Evolutionary conservation across 2,888 invertebrate genomes (phyloP).

Genomic region (Cosmia trapezina): DNA sequence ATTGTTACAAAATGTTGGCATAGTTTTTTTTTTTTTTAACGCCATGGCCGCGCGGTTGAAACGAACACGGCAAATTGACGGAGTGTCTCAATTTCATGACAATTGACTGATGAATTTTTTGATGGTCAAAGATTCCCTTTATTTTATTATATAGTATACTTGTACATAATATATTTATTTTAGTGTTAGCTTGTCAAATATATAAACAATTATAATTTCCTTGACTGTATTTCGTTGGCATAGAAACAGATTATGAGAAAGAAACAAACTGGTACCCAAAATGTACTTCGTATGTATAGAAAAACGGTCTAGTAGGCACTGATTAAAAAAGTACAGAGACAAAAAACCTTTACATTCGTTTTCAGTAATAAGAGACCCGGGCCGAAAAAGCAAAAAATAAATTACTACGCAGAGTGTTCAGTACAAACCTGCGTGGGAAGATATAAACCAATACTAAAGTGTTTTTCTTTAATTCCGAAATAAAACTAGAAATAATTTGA

Average conservation of each 20-base stretch:
- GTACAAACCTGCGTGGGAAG: slow-evolving; percentile 10
- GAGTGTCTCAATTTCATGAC: no score
- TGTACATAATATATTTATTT: no score
- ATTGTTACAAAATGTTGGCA: no score
- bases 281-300: neutral
- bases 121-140: no score
- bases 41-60: no score
- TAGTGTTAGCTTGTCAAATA: neutral
- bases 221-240: neutral
- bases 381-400: slow-evolving; percentile 6
- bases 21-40: no score
- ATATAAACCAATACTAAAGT: slow-evolving; percentile 1
- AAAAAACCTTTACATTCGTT: neutral
- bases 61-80: no score
- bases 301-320: neutral
- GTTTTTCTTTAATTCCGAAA: slow-evolving; percentile 37
- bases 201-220: neutral
- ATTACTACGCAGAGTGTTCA: neutral
- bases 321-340: neutral
- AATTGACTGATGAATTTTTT: no score
- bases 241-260: neutral
- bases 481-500: slow-evolving; percentile 23
- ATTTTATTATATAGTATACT: no score
- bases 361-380: neutral
- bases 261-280: neutral